Base-by-base conservation (phyloP, 2,113 vertebrate species). In the Paedocypris sp. region DNA sequence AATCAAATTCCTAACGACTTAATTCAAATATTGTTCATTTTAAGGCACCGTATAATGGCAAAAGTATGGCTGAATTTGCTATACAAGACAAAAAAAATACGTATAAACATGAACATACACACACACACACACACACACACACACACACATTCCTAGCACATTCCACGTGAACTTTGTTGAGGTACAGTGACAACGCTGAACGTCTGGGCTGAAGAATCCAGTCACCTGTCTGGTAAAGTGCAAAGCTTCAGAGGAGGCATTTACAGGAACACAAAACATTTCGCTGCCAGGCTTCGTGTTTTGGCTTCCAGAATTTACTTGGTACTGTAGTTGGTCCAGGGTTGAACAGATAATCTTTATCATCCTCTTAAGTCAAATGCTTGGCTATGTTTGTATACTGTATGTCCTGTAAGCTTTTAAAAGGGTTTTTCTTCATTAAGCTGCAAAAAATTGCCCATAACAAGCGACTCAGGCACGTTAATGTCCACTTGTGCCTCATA, bases 291-390 rank as follows among this genome's bases (percentile, higher is more conserved):
- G 20, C 25, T 43, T 1, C 39, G 15, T 4, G 20, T 58, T 31
- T 43, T 26, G 26, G 16, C 18, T 43, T 58, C 32, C 18, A 58
- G 39, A 58, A 57, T 33, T 25, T 18, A 42, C 26, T 65, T 33
- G 25, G 13, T 39, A 49, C 31, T 56, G 10, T 15, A 56, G 12
- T n/a, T n/a, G n/a, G n/a, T 19, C 48, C 48, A 35, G 48, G 48
- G 18, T 51, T 35, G 48, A 56, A 33, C 18, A 20, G 26, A 22
- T 38, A 64, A 57, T 47, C 35, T 38, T 10, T 28, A 54, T 47
- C 35, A 46, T 64, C 15, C 43, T 13, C 57, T 33, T 60, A 57
- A 29, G 12, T 46, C 16, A 60, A 35, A 43, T 53, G 22, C 64
- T 60, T 9, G 29, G 18, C n/a, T 12, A 31, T 53, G 22, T 53